Percentiles rank a stretch among this genome's conserved stretches.
These are phyloP conservation scores for Philaethria dido DNA, from an alignment of 2,888 invertebrate species.

Conservation along the genomic window DNA sequence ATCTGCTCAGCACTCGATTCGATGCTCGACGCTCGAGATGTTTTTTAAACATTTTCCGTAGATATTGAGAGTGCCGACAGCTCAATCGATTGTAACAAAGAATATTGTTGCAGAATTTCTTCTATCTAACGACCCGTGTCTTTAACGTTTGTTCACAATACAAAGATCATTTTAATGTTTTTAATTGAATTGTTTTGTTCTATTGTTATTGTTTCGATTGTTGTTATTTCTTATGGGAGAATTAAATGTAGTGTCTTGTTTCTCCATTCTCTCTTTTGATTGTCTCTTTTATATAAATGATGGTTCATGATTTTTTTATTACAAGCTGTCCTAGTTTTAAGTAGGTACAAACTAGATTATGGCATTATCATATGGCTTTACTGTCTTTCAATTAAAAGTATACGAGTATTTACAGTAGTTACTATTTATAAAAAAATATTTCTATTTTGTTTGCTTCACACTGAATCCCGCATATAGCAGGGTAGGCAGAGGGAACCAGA, in stretches of 20 bases:
- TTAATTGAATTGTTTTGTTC: slow-evolving; percentile 13
- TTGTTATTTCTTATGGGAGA: background rate
- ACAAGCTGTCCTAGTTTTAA: too few species aligned
- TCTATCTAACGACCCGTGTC: slow-evolving; percentile 29
- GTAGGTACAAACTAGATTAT: too few species aligned
- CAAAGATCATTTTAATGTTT: slow-evolving; percentile 22
- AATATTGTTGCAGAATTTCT: slow-evolving; percentile 41
- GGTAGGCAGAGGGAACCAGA: too few species aligned
- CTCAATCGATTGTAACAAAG: slow-evolving; percentile 55
- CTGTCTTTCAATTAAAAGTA: too few species aligned
- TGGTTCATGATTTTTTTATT: too few species aligned
- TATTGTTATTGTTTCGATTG: background rate
- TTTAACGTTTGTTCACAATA: slow-evolving; percentile 12
- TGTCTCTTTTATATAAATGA: too few species aligned
- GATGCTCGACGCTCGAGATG: slow-evolving; percentile 52
- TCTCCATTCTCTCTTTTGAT: too few species aligned
- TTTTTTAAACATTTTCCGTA: slow-evolving; percentile 63
- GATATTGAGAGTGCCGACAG: slow-evolving; percentile 55
- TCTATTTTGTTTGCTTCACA: too few species aligned
- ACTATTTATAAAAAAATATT: too few species aligned
- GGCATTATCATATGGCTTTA: too few species aligned
- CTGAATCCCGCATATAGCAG: too few species aligned
- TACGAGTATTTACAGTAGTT: too few species aligned
- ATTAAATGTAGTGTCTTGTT: background rate
- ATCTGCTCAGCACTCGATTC: slow-evolving; percentile 51